phyloP scores from a whole-genome alignment of 2,113 vertebrate genomes.

The Pycnonotus jocosus region DNA sequence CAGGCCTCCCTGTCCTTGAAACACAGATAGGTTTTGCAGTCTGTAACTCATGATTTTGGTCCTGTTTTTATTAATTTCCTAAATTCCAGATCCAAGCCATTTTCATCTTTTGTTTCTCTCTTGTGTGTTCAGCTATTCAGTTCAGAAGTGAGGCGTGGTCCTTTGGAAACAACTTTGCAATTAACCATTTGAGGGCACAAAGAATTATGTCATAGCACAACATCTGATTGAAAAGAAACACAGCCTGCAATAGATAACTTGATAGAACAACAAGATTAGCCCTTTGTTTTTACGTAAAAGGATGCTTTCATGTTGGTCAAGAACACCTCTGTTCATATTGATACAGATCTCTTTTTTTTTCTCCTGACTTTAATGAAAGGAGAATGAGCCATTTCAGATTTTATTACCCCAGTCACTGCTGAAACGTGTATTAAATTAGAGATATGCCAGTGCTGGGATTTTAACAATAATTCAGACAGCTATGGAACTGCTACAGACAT shows the following conservation, averaged over 20 bases:
- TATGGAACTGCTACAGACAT: background rate
- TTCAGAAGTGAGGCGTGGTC: background rate
- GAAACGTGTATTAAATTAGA: conserved; percentile 22
- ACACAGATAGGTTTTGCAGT: background rate
- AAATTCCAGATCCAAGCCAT: background rate
- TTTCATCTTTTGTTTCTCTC: background rate
- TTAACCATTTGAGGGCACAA: background rate
- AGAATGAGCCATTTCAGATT: conserved; percentile 12
- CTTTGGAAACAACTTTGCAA: background rate
- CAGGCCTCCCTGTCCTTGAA: background rate
- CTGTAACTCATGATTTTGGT: background rate
- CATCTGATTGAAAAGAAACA: background rate
- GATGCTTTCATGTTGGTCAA: background rate
- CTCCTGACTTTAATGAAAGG: background rate
- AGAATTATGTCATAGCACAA: background rate
- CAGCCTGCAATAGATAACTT: background rate
- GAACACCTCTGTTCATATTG: background rate
- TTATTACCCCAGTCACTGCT: background rate
- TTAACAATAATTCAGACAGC: conserved; percentile 31
- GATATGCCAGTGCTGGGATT: background rate
- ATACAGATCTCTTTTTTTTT: background rate
- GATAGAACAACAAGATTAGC: background rate
- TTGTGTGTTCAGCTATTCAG: background rate
- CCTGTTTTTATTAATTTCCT: background rate
- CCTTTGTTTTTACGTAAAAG: background rate